phyloP scores from a whole-genome alignment of 2,113 vertebrate species.

The Microcebus jonahi region DNA sequence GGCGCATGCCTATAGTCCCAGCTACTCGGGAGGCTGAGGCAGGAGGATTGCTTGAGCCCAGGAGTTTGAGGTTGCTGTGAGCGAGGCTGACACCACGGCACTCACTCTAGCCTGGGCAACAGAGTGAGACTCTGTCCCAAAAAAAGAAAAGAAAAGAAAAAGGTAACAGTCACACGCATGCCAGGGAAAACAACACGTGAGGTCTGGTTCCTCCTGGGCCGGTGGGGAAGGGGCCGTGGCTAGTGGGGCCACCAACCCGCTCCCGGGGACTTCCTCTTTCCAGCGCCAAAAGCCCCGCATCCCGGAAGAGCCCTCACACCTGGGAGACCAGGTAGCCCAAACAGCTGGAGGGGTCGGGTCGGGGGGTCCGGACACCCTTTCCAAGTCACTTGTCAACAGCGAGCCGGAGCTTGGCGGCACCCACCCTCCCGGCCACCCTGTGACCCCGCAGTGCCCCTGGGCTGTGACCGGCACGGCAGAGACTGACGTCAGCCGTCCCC shows the following conservation, averaged over 20 bases:
- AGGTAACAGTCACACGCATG: fast-evolving
- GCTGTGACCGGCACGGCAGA: fast-evolving
- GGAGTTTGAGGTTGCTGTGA: no score
- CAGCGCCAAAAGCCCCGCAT: fast-evolving
- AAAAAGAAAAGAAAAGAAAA: no score
- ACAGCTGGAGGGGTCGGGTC: no score
- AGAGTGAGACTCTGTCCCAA: no score
- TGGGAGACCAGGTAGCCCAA: fast-evolving
- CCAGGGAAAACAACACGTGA: fast-evolving
- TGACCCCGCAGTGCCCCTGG: fast-evolving
- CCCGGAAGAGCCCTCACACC: not conserved
- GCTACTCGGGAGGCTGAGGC: no score
- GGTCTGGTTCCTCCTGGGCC: fast-evolving
- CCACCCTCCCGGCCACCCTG: not conserved
- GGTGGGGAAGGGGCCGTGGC: not conserved
- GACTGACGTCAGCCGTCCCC: not conserved
- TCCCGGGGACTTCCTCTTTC: not conserved
- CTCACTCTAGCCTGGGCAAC: no score
- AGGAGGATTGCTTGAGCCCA: no score
- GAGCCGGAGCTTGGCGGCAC: fast-evolving
- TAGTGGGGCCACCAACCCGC: fast-evolving
- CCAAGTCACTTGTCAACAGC: fast-evolving
- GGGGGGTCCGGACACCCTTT: fast-evolving
- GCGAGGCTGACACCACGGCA: no score
- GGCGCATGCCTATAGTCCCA: no score